These are phyloP conservation scores for Acleris literana DNA, from an alignment of 2,888 invertebrate species.

Conservation along the genomic window DNA sequence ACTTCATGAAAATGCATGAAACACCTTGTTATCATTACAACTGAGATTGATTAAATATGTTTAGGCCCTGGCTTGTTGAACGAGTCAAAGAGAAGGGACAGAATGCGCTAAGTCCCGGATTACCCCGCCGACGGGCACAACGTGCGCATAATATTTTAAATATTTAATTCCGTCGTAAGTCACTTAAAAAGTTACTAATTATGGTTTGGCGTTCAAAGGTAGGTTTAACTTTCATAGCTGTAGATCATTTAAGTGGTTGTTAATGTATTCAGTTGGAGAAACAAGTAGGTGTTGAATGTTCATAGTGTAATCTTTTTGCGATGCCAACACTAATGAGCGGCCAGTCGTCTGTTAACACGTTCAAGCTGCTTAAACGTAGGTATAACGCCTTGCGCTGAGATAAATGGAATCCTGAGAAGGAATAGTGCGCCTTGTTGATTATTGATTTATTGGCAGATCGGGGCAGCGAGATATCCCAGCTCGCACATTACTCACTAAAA, in stretches of 20 bases:
- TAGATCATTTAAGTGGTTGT: conserved; percentile 15
- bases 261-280: conserved; percentile 27
- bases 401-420: conserved; percentile 26
- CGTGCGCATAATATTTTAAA: conserved; percentile 26
- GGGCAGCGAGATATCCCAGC: conserved; percentile 64
- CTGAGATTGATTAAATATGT: conserved; percentile 28
- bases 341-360: conserved; percentile 31
- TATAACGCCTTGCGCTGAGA: conserved; percentile 12
- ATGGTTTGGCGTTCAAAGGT: background rate
- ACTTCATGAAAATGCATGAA: too few relatives aligned
- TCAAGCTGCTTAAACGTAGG: conserved; percentile 31
- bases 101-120: conserved; percentile 26
- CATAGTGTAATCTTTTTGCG: conserved; percentile 30
- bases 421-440: conserved; percentile 56
- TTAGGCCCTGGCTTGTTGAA: conserved; percentile 9
- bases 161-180: conserved; percentile 22
- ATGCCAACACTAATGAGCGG: conserved; percentile 16
- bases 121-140: conserved; percentile 12
- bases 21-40: background rate
- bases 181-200: conserved; percentile 13
- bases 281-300: conserved; percentile 23
- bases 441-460: conserved; percentile 73
- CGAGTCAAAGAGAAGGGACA: conserved; percentile 23
- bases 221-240: conserved; percentile 4
- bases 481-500: conserved; percentile 69